A percentile compares a stretch with the other conserved stretches of the same genome.
Evolutionary conservation across 2,113 vertebrate species (phyloP).

Genomic region (Carettochelys insculpta): DNA sequence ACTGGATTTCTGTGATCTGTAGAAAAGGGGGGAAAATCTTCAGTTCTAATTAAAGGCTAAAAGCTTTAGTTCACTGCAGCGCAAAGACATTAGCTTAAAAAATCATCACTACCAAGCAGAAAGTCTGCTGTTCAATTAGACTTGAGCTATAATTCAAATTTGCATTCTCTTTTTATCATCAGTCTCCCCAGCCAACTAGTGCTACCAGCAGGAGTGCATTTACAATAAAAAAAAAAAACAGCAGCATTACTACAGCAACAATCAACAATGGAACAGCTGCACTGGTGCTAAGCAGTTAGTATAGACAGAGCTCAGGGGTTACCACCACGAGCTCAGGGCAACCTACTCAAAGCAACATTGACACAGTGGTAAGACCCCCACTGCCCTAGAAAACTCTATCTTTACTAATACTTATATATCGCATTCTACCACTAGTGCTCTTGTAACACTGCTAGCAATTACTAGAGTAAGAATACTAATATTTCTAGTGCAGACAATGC

Average conservation of each 20-base stretch:
- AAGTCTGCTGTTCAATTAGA: conserved; percentile 46
- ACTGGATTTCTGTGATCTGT: conserved; percentile 66
- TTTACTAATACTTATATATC: neutral
- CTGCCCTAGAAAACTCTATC: neutral
- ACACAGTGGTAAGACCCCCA: neutral
- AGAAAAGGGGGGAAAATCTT: conserved; percentile 65
- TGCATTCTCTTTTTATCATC: neutral
- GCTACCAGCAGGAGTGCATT: neutral
- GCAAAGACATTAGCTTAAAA: conserved; percentile 43
- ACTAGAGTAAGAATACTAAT: neutral
- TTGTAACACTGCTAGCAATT: neutral
- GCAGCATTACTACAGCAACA: neutral
- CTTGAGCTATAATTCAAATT: conserved; percentile 32
- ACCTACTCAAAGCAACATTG: neutral
- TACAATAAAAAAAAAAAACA: rapidly evolving
- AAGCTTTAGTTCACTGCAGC: conserved; percentile 59
- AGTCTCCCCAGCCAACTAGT: neutral
- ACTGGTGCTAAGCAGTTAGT: neutral
- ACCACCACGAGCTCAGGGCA: rapidly evolving
- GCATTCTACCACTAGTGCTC: no score
- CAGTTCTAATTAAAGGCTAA: conserved; percentile 64
- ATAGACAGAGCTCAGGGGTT: neutral
- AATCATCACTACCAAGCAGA: conserved; percentile 43
- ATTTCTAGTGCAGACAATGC: neutral
- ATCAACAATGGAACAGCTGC: neutral